These are phyloP conservation scores for Mythimna impura DNA, from an alignment of 2,888 invertebrate genomes.

Conservation along the genomic window DNA sequence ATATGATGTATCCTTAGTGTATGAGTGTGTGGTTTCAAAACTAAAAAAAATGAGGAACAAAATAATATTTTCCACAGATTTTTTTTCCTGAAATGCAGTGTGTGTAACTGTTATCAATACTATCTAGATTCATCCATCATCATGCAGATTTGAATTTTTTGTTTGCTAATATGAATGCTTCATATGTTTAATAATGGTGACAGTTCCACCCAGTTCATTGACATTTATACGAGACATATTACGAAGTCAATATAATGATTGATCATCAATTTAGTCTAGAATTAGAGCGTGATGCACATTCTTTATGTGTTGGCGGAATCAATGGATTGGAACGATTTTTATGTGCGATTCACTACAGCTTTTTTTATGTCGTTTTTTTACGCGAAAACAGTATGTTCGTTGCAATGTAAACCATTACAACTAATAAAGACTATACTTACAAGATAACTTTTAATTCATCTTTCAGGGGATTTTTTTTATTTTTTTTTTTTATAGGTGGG, in stretches of 20 bases:
- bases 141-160: no score
- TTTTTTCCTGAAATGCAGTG: no score
- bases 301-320: slow-evolving; percentile 33
- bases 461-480: no score
- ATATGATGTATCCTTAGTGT: no score
- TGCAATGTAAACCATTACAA: background rate
- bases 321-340: slow-evolving; percentile 35
- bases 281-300: slow-evolving; percentile 45
- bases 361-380: background rate
- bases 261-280: slow-evolving; percentile 47
- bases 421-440: background rate
- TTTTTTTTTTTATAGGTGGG: no score
- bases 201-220: slow-evolving; percentile 30
- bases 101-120: no score
- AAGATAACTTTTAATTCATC: no score
- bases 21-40: no score
- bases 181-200: slow-evolving; percentile 3
- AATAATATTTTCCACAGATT: no score
- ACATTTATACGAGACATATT: background rate
- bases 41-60: no score
- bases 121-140: no score
- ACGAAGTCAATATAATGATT: slow-evolving; percentile 35
- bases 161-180: no score
- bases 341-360: slow-evolving; percentile 15
- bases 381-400: background rate